Conservation (phyloP, 2,888 invertebrate species). For the Drosophila koepferae region DNA sequence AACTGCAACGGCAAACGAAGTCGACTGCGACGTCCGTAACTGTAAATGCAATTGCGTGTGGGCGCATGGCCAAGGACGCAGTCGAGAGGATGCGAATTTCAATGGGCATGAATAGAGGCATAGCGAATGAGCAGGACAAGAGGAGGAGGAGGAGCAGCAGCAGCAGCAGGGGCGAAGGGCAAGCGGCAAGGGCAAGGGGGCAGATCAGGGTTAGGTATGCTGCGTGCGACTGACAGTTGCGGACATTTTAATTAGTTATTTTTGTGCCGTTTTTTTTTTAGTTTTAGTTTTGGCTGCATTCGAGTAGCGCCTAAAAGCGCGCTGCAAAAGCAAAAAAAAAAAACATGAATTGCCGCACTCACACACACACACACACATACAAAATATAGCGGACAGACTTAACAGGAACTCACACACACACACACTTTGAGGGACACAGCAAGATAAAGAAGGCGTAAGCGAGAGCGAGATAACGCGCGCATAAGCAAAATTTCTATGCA, state of each 20-base stretch:
- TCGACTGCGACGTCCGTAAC: slow-evolving; percentile 20
- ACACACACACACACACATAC: slow-evolving; percentile 11
- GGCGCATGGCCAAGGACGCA: slow-evolving; percentile 49
- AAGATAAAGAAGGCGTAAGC: slow-evolving; percentile 13
- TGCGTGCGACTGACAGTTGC: slow-evolving; percentile 44
- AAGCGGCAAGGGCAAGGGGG: neutral
- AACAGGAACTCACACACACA: slow-evolving; percentile 26
- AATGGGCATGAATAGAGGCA: slow-evolving; percentile 6
- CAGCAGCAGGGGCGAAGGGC: neutral
- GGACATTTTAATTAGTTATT: slow-evolving; percentile 56
- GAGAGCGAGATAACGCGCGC: slow-evolving; percentile 16
- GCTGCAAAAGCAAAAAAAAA: slow-evolving; percentile 41
- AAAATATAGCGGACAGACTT: slow-evolving; percentile 12
- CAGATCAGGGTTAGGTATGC: slow-evolving; percentile 12
- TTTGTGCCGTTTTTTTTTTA: slow-evolving; percentile 17
- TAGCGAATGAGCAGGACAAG: slow-evolving; percentile 2
- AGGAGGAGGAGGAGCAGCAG: neutral
- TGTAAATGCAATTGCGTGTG: slow-evolving; percentile 48
- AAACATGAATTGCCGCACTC: slow-evolving; percentile 43
- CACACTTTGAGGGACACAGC: slow-evolving; percentile 1
- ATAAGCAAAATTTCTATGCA: slow-evolving; percentile 43
- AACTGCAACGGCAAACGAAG: slow-evolving; percentile 2
- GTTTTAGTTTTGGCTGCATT: slow-evolving; percentile 15
- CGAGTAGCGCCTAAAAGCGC: slow-evolving; percentile 56
- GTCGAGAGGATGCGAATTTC: slow-evolving; percentile 16